Conservation (phyloP, 2,113 vertebrate genomes). For the Rallus limicola region DNA sequence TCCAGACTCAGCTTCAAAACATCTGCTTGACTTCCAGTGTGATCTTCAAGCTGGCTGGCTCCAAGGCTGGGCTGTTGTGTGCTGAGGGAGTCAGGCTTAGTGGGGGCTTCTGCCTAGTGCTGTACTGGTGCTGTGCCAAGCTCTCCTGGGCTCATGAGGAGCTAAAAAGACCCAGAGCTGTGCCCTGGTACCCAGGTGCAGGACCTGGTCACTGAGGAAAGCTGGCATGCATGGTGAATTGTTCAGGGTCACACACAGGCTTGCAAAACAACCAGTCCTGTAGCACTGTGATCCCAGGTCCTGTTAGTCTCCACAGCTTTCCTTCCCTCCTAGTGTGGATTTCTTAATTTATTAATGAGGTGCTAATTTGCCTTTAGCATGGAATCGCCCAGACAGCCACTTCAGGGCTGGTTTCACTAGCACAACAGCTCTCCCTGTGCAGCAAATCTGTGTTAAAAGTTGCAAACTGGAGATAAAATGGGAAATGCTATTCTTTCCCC, state of each 20-base stretch:
- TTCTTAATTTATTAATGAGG: neutral
- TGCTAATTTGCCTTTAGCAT: neutral
- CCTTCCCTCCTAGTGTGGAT: neutral
- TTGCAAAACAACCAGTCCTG: neutral
- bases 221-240: neutral
- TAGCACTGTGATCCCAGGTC: neutral
- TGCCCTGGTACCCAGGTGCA: neutral
- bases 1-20: neutral
- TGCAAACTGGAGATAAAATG: conserved; percentile 42
- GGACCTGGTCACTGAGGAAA: neutral
- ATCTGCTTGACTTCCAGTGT: neutral
- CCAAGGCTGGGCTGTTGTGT: neutral
- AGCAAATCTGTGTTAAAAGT: conserved; percentile 14
- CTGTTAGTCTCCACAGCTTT: neutral
- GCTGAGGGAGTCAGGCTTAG: neutral
- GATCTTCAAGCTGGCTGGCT: neutral
- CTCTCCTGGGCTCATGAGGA: neutral
- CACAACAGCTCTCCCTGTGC: neutral
- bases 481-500: neutral
- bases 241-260: neutral
- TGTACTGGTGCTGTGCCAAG: neutral
- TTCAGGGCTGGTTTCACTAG: neutral
- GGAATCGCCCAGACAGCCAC: neutral
- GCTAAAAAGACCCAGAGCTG: neutral
- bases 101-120: neutral